These are phyloP conservation scores for Astyanax mexicanus DNA, from an alignment of 2,797 vertebrate species.

Conservation along the genomic window DNA sequence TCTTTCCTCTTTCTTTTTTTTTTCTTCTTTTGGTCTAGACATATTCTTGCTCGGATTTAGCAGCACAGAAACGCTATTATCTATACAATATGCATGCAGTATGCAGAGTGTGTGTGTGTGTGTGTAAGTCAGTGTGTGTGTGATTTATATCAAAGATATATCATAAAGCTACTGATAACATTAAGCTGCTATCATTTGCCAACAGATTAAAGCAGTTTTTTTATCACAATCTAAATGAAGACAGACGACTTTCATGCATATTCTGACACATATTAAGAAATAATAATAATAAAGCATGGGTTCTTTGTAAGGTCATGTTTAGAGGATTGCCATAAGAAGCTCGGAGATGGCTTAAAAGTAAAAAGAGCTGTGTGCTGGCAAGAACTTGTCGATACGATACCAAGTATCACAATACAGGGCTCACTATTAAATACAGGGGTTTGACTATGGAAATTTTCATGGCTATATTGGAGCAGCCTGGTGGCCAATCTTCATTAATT, in stretches of 20 bases:
- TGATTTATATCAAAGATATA: background rate
- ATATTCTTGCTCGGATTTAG: conserved; percentile 50
- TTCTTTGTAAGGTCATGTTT: background rate
- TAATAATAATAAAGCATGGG: no score
- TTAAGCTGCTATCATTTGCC: no score
- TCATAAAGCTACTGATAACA: no score
- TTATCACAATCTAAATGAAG: background rate
- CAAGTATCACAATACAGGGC: no score
- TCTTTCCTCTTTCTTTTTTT: conserved; percentile 59
- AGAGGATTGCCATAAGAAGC: background rate
- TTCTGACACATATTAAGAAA: background rate
- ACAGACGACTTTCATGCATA: background rate
- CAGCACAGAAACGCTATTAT: conserved; percentile 45
- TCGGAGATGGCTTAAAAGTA: background rate
- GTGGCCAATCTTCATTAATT: no score
- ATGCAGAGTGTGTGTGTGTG: no score
- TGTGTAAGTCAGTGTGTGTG: background rate
- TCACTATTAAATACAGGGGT: no score
- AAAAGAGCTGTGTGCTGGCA: no score
- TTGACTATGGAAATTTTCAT: no score
- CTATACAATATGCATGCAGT: background rate
- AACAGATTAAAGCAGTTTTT: background rate
- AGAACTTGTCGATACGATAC: no score
- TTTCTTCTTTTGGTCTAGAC: conserved; percentile 49
- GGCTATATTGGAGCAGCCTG: no score